Evolutionary conservation across 2,113 vertebrate species (phyloP).

Genomic region (Tachycineta bicolor): DNA sequence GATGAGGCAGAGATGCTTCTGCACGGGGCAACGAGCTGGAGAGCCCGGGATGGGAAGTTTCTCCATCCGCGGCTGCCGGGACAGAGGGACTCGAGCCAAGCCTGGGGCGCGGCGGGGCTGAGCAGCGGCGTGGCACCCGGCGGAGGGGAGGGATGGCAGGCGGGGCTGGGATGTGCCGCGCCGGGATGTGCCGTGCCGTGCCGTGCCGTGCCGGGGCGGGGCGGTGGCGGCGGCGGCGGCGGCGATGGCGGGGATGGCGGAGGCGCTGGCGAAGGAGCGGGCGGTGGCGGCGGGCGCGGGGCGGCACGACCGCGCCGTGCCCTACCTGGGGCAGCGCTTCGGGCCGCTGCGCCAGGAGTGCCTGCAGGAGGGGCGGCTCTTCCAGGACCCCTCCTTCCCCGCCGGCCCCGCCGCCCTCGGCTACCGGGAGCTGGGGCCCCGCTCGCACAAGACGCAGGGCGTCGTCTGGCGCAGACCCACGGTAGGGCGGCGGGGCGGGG

Average conservation of each 20-base stretch:
- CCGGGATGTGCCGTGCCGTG: not conserved
- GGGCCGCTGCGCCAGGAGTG: not conserved
- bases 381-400: constrained; percentile 52
- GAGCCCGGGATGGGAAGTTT: rapidly evolving
- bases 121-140: not conserved
- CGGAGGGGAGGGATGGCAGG: not conserved
- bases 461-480: constrained; percentile 54
- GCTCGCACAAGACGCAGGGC: constrained; percentile 16
- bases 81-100: not conserved
- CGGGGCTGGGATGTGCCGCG: not conserved
- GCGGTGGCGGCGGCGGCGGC: not conserved
- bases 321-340: constrained; percentile 24
- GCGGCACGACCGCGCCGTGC: not conserved
- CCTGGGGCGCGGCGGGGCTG: not conserved
- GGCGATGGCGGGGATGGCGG: constrained; percentile 23
- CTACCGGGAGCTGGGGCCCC: constrained; percentile 41
- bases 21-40: rapidly evolving
- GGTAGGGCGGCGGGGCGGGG: not conserved
- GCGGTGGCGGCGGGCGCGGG: not conserved
- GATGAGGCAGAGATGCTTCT: rapidly evolving
- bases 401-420: constrained; percentile 32
- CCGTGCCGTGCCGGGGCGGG: too few species aligned
- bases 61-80: rapidly evolving
- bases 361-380: constrained; percentile 27
- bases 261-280: constrained; percentile 3